A percentile compares a stretch with the other conserved stretches of the same genome.
phyloP scores from a whole-genome alignment of 2,113 vertebrate genomes.

The Actenoides lindsayi region DNA sequence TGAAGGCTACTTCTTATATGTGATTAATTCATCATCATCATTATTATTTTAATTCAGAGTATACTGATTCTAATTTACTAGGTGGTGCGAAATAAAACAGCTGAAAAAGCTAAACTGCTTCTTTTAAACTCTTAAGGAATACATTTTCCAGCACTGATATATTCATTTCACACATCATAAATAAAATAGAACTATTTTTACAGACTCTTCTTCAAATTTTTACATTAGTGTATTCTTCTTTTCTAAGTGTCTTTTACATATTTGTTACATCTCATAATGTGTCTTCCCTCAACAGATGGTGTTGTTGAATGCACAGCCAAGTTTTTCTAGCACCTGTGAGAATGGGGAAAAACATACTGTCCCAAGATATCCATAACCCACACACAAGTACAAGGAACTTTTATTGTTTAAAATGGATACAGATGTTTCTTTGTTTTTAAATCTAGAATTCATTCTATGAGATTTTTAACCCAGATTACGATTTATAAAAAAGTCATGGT shows the following conservation, averaged over 20 bases:
- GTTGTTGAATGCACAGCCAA: not conserved
- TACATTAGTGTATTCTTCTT: not conserved
- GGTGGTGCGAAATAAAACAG: not conserved
- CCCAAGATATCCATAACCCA: not conserved
- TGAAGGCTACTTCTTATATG: not conserved
- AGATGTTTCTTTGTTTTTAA: not conserved
- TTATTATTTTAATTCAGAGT: not conserved
- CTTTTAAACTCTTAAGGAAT: not conserved
- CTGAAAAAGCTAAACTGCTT: not conserved
- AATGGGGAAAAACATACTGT: not conserved
- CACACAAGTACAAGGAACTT: not conserved
- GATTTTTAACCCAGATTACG: not conserved
- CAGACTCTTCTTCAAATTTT: not conserved
- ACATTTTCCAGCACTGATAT: not conserved
- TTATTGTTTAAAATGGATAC: not conserved
- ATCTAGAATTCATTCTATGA: not conserved
- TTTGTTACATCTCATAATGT: not conserved
- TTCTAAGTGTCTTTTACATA: not conserved
- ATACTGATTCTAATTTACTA: not conserved
- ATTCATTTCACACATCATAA: not conserved
- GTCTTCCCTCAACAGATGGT: constrained; percentile 14
- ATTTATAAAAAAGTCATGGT: not conserved
- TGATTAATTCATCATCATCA: not conserved
- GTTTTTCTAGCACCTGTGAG: constrained; percentile 2
- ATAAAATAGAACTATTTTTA: not conserved